Base-by-base conservation (phyloP, 2,888 invertebrate species). In the Escarpia spicata region DNA sequence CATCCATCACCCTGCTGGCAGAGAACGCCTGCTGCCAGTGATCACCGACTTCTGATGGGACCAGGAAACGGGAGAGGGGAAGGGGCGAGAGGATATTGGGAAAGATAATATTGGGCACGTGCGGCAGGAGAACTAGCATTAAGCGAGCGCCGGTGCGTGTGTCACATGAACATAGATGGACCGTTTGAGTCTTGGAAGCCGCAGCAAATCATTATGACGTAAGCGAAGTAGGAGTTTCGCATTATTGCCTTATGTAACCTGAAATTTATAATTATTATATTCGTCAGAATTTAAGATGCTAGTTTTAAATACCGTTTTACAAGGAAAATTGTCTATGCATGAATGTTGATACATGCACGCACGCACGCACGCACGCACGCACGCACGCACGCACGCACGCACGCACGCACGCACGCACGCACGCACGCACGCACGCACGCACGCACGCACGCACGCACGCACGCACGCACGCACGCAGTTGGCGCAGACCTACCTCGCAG, bases 361-460 rank as follows among this genome's bases (percentile, higher is more conserved):
- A 90, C 90, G 90, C 31, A 90, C 90, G 43, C 90, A 90, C 90
- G 43, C 90, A 90, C 90, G 90, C 90, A 90, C 90, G 90, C 31
- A 31, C 31, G 44, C 91, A 31, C 31, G 91, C 31, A 91, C 91
- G 91, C 43, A n/a, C 90, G 43, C 90, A n/a, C 90, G 90, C 31
- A n/a, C 31, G 90, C 10, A 90, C 90, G 15, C 90, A 90, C 31
- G 31, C 31, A n/a, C 15, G 15, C 10, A 90, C 90, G 37, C 90
- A 90, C 10, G 90, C 90, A 90, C 3, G 90, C n/a, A 90, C 10
- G 4, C 6, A 90, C 90, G 90, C 90, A 90, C 90, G 90, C n/a
- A 90, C 90, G 37, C 90, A 90, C 90, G 90, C 90, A 90, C 90
- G 90, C 31, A 90, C 90, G 43, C 90, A 90, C 3, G 90, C 90